Conservation (phyloP, 2,888 invertebrate genomes). For the Agrochola circellaris region DNA sequence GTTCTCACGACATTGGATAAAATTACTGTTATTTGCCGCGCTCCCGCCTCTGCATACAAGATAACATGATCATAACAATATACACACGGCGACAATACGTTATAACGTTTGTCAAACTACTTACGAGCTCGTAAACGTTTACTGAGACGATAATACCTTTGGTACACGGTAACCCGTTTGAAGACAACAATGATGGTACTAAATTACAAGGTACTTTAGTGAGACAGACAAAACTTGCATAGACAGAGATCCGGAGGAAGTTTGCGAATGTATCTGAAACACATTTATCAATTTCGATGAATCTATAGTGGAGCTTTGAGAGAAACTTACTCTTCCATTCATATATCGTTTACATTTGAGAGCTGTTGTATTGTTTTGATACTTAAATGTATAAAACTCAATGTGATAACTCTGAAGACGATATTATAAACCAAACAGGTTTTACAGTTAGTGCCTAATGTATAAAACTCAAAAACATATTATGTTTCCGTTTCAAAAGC, state of each 20-base stretch:
- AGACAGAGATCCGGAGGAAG: conserved; percentile 41
- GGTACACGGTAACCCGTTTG: conserved; percentile 51
- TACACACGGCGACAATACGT: conserved; percentile 58
- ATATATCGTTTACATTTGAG: conserved; percentile 31
- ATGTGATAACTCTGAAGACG: background rate
- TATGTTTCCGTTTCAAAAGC: background rate
- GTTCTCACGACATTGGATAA: conserved; percentile 89
- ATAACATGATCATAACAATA: conserved; percentile 74
- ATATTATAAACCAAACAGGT: background rate
- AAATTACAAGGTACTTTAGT: conserved; percentile 39
- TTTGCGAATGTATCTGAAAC: conserved; percentile 36
- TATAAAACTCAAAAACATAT: background rate
- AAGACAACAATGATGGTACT: conserved; percentile 40
- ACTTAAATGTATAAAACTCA: background rate
- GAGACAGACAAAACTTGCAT: conserved; percentile 34
- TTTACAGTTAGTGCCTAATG: background rate
- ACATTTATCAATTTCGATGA: conserved; percentile 44
- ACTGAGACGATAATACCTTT: conserved; percentile 46
- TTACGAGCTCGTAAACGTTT: conserved; percentile 60
- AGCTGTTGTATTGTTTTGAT: conserved; percentile 17
- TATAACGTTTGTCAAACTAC: conserved; percentile 63
- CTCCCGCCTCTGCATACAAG: conserved; percentile 61
- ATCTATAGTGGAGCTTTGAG: conserved; percentile 14
- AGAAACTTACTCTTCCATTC: conserved; percentile 26
- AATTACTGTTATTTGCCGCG: conserved; percentile 84